phyloP scores from a whole-genome alignment of 1,140 invertebrate genomes.

The Matsumurasca onukii region DNA sequence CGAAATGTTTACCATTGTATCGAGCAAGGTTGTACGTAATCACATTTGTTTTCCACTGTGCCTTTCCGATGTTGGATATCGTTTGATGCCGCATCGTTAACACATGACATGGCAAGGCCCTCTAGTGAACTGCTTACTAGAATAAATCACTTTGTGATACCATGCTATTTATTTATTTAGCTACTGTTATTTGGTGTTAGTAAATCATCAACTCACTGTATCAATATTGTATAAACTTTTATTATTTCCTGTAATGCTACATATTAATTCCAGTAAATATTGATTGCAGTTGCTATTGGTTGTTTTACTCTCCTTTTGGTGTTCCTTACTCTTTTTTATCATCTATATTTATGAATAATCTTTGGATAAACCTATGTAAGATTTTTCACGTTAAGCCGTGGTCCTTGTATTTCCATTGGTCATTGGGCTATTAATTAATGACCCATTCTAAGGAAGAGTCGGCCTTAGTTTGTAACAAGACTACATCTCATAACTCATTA shows the following conservation, averaged over 20 bases:
- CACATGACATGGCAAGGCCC: conserved; percentile 7
- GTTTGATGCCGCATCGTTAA: conserved; percentile 3
- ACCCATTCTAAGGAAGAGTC: too few relatives aligned
- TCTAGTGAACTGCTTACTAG: neutral
- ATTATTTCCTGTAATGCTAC: conserved; percentile 15
- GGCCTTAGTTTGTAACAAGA: too few relatives aligned
- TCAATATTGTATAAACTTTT: conserved; percentile 27
- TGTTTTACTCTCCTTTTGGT: too few relatives aligned
- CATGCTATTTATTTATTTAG: conserved; percentile 8
- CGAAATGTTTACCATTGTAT: conserved; percentile 3
- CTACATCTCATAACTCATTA: too few relatives aligned
- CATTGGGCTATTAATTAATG: too few relatives aligned
- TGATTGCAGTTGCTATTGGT: conserved; percentile 3
- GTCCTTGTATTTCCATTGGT: too few relatives aligned
- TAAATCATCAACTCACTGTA: neutral
- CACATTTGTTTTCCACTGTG: conserved; percentile 13
- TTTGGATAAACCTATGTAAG: too few relatives aligned
- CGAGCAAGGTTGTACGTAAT: neutral
- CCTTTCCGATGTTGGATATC: conserved; percentile 24
- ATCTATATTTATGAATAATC: too few relatives aligned
- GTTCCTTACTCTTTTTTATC: too few relatives aligned
- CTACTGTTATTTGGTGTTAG: conserved; percentile 9
- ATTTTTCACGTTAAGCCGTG: too few relatives aligned
- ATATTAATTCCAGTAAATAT: conserved; percentile 36
- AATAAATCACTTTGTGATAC: neutral